phyloP scores from a whole-genome alignment of 2,113 vertebrate species.

The Smithornis capensis region DNA sequence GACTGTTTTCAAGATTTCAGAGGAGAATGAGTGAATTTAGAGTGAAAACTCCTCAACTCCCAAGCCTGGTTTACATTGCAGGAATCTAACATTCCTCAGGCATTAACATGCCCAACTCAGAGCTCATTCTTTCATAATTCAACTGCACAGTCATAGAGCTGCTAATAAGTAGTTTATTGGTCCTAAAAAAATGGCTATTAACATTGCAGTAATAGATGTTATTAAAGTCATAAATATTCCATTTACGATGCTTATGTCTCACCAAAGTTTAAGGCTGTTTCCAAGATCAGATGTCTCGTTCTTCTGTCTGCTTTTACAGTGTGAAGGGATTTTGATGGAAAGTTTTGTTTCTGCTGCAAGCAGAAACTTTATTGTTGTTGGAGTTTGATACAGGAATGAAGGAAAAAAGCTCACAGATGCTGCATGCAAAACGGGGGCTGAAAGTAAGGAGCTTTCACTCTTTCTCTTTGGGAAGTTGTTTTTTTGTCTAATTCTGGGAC shows the following conservation, averaged over 20 bases:
- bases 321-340: background rate
- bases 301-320: background rate
- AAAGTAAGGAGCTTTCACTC: background rate
- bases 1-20: background rate
- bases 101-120: background rate
- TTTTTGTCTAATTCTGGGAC: background rate
- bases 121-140: background rate
- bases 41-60: background rate
- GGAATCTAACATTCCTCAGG: background rate
- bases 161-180: background rate
- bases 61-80: background rate
- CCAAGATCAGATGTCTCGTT: background rate
- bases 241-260: background rate
- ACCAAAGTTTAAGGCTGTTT: background rate
- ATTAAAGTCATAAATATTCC: constrained; percentile 17
- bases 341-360: background rate
- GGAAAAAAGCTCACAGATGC: background rate
- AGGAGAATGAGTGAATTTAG: background rate
- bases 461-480: background rate
- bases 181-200: background rate
- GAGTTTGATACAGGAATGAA: background rate
- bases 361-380: background rate
- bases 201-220: background rate
- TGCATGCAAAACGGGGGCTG: background rate
- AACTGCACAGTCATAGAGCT: background rate